Percentiles rank a stretch among this genome's conserved stretches.
Conservation (phyloP, 1,140 invertebrate species). For the Colletes latitarsis region DNA sequence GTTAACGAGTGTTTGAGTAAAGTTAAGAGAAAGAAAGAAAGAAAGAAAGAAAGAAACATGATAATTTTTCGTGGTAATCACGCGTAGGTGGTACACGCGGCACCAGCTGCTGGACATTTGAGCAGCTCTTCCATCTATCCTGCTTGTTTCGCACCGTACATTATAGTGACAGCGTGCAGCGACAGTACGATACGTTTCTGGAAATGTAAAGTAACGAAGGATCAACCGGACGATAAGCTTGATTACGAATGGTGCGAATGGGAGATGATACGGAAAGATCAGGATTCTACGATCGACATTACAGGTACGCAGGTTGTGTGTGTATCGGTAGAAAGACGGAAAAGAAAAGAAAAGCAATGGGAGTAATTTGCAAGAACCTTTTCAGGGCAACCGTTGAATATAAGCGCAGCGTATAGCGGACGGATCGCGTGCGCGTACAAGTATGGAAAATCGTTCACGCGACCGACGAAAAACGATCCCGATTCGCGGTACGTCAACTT, state of each 20-base stretch:
- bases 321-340: not conserved
- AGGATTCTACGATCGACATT: constrained; percentile 93
- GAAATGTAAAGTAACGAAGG: constrained; percentile 88
- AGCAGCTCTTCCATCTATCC: constrained; percentile 99
- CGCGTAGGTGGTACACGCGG: constrained; percentile 89
- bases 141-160: constrained; percentile 97
- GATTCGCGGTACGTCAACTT: constrained; percentile 95
- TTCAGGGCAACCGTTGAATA: constrained; percentile 92
- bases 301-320: constrained; percentile 82
- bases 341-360: no score
- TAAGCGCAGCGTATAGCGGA: constrained; percentile 98
- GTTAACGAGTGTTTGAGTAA: not conserved
- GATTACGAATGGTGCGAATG: constrained; percentile 92
- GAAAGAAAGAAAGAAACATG: not conserved
- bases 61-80: not conserved
- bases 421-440: constrained; percentile 98
- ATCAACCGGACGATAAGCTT: constrained; percentile 82
- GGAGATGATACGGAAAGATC: constrained; percentile 92
- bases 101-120: constrained; percentile 96
- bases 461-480: constrained; percentile 88
- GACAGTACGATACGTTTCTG: constrained; percentile 88
- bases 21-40: not conserved
- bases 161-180: constrained; percentile 95
- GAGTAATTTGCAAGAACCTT: not conserved
- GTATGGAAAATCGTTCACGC: constrained; percentile 92